phyloP scores from a whole-genome alignment of 2,797 vertebrate genomes.

The Okamejei kenojei region DNA sequence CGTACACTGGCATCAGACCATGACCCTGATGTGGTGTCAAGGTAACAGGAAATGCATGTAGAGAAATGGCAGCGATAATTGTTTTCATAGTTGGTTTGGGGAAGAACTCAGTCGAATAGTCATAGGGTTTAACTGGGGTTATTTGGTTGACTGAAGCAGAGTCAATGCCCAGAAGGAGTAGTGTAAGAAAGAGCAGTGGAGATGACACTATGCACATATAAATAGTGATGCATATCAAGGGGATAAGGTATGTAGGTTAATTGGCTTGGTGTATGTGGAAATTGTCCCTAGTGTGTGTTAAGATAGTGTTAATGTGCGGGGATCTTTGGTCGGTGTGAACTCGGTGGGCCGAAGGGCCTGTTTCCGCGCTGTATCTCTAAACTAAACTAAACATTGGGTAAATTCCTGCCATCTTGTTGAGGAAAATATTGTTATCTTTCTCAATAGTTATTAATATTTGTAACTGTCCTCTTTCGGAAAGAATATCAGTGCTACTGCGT shows the following conservation, averaged over 20 bases:
- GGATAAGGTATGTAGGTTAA: background rate
- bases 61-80: background rate
- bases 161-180: background rate
- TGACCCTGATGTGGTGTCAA: background rate
- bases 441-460: background rate
- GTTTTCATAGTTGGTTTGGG: background rate
- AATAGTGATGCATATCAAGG: background rate
- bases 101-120: background rate
- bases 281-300: no score
- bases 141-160: background rate
- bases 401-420: background rate
- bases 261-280: no score
- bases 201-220: background rate
- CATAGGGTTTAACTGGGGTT: background rate
- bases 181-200: background rate
- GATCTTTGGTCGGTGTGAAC: no score
- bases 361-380: no score
- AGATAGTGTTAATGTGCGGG: no score
- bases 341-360: no score
- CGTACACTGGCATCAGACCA: no score
- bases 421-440: background rate
- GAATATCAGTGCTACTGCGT: background rate
- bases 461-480: background rate
- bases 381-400: background rate
- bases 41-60: background rate